A percentile compares a stretch with the other conserved stretches of the same genome.
Conservation (phyloP, 2,797 vertebrate species). For the Brachyalestes nurse region DNA sequence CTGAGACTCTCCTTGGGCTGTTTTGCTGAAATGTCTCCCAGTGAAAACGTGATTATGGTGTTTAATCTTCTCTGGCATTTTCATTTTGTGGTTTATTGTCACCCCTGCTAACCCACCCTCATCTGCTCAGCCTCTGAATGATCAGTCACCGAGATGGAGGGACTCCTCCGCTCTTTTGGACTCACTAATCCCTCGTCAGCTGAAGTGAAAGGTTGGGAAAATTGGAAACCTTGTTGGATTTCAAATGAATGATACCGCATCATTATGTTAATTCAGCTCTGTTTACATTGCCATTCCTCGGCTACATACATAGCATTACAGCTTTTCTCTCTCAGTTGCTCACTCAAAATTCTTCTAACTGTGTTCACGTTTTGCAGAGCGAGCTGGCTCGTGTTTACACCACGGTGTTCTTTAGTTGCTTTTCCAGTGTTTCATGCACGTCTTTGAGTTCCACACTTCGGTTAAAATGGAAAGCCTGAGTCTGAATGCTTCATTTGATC, state of each 20-base stretch:
- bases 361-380: background rate
- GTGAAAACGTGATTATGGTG: constrained; percentile 65
- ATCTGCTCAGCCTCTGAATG: constrained; percentile 3
- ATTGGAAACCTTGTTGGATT: constrained; percentile 10
- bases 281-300: background rate
- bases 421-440: background rate
- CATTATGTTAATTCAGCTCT: background rate
- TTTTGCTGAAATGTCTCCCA: constrained; percentile 51
- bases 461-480: background rate
- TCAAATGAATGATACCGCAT: background rate
- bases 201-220: background rate
- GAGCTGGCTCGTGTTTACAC: background rate
- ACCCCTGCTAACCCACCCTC: constrained; percentile 15
- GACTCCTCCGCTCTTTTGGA: constrained; percentile 5
- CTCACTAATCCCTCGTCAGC: background rate
- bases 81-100: constrained; percentile 18
- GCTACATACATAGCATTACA: background rate
- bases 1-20: constrained; percentile 6
- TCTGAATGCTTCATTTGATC: background rate
- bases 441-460: background rate
- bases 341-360: background rate
- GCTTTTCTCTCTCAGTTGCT: background rate
- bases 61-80: constrained; percentile 64
- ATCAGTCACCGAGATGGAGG: constrained; percentile 1
- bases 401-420: background rate